A percentile compares a stretch with the other conserved stretches of the same genome.
These are phyloP conservation scores for Coelopa frigida DNA, from an alignment of 1,140 invertebrate genomes.

Conservation along the genomic window DNA sequence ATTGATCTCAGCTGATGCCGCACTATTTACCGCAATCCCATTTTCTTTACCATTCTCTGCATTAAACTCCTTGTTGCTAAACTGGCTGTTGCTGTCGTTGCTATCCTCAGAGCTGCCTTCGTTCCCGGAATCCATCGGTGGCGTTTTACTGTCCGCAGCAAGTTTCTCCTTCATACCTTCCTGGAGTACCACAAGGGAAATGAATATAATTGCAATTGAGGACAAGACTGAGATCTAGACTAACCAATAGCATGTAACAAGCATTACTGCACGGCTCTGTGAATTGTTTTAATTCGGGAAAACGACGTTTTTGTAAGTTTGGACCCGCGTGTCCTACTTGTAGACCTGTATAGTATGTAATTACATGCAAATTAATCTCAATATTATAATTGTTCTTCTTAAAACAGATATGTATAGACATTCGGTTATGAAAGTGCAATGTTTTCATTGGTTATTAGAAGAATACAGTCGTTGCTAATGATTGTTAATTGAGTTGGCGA, in stretches of 20 bases:
- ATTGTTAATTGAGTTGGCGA: too few species aligned
- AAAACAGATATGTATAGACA: too few species aligned
- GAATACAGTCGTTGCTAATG: too few species aligned
- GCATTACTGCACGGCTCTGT: conserved; percentile 77
- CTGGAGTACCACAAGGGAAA: conserved; percentile 43
- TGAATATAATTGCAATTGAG: background rate
- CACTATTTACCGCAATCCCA: conserved; percentile 30
- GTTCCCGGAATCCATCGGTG: conserved; percentile 78
- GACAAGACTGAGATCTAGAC: conserved; percentile 16
- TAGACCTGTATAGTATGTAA: too few species aligned
- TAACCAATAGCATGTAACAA: conserved; percentile 85
- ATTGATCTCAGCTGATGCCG: conserved; percentile 34
- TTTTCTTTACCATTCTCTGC: conserved; percentile 37
- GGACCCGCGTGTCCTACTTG: conserved; percentile 88
- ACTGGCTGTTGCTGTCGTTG: conserved; percentile 70
- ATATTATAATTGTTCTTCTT: too few species aligned
- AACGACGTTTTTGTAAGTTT: conserved; percentile 80
- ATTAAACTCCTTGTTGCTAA: conserved; percentile 42
- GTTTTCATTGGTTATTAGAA: too few species aligned
- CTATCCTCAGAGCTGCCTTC: conserved; percentile 89
- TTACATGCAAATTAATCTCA: conserved; percentile 1
- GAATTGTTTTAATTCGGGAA: conserved; percentile 80
- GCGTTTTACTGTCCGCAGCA: conserved; percentile 63
- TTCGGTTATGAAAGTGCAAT: too few species aligned
- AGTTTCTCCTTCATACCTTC: conserved; percentile 77